Evolutionary conservation across 2,113 vertebrate species (phyloP).

Genomic region (Macheiramphus alcinus): DNA sequence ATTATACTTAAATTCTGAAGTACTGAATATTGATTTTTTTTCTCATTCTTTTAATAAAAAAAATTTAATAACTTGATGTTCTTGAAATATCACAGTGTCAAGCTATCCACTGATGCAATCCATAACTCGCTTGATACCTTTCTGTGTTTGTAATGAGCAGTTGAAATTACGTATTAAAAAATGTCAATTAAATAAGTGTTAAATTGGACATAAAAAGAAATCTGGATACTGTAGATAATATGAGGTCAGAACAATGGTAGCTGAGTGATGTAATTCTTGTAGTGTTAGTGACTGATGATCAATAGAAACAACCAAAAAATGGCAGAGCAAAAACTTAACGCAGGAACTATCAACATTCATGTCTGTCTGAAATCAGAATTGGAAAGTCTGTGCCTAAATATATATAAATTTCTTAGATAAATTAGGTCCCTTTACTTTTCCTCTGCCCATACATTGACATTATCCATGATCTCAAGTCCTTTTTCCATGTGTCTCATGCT

Average conservation of each 20-base stretch:
- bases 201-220: conserved; percentile 18
- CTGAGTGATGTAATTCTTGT: neutral
- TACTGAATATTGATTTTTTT: neutral
- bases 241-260: neutral
- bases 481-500: neutral
- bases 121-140: neutral
- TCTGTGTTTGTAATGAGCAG: neutral
- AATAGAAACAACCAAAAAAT: neutral
- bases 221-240: neutral
- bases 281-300: neutral
- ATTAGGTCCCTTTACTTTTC: neutral
- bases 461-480: neutral
- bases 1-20: neutral
- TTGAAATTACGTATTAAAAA: neutral
- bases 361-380: neutral
- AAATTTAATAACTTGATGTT: neutral
- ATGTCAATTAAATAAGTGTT: neutral
- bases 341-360: neutral
- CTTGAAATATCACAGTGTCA: neutral
- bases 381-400: neutral
- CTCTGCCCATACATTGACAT: neutral
- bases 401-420: neutral
- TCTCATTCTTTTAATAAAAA: neutral
- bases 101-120: neutral
- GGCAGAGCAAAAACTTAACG: neutral